Conservation (phyloP, 2,888 invertebrate species). For the Petrolisthes manimaculis region DNA sequence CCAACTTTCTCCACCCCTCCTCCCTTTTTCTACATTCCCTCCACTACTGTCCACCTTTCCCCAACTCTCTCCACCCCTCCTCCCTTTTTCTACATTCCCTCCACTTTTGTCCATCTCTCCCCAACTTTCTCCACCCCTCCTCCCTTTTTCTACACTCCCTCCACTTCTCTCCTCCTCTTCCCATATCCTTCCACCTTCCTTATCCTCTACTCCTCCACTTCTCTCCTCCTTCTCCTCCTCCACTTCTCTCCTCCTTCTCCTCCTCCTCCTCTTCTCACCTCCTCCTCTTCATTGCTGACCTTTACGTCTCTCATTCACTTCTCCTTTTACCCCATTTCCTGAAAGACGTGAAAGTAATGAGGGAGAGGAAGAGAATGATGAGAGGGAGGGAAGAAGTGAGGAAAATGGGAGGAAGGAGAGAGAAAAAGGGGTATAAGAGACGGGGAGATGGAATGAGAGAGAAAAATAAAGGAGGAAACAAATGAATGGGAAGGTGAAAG, state of each 20-base stretch:
- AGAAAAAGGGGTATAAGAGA: not conserved
- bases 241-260: not conserved
- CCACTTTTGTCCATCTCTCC: not conserved
- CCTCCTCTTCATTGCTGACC: not conserved
- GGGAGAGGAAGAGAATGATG: not conserved
- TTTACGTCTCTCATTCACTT: too few relatives aligned
- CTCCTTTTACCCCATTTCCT: not conserved
- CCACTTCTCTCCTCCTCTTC: not conserved
- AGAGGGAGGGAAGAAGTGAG: not conserved
- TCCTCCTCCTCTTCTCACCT: not conserved
- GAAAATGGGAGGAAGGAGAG: not conserved
- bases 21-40: not conserved
- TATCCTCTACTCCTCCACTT: not conserved
- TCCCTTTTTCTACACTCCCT: not conserved
- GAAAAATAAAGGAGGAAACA: not conserved
- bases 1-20: not conserved
- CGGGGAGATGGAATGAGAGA: slow-evolving; percentile 1
- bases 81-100: not conserved
- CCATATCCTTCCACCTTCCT: not conserved
- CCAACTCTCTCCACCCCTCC: not conserved
- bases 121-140: not conserved
- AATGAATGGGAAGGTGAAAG: not conserved
- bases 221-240: not conserved
- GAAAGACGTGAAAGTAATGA: not conserved
- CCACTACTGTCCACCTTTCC: not conserved